These are phyloP conservation scores for Alectura lathami DNA, from an alignment of 2,113 vertebrate genomes.

Conservation along the genomic window DNA sequence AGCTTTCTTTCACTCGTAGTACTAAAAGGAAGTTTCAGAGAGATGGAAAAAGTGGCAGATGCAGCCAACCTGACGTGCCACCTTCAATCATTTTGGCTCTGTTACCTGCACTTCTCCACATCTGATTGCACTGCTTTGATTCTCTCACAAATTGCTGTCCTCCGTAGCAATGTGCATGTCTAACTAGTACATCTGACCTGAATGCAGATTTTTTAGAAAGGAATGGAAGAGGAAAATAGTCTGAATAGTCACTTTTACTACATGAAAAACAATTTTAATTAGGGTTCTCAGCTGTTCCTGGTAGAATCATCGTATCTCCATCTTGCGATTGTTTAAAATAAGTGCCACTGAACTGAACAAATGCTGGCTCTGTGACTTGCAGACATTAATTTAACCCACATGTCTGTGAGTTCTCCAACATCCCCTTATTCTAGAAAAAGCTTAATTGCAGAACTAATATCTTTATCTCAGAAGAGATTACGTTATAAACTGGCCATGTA, in stretches of 20 bases:
- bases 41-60: neutral
- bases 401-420: neutral
- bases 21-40: conserved; percentile 8
- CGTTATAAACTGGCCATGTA: neutral
- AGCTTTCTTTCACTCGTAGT: neutral
- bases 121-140: neutral
- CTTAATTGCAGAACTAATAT: neutral
- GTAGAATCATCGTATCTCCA: neutral
- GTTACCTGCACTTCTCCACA: neutral
- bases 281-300: neutral
- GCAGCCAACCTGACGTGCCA: conserved; percentile 2
- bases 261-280: neutral
- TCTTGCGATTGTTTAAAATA: neutral
- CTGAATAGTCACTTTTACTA: neutral
- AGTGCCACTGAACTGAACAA: neutral
- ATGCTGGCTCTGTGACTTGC: neutral
- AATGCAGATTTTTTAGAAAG: neutral
- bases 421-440: neutral
- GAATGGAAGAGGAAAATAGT: neutral
- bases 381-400: neutral
- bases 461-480: neutral
- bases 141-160: neutral
- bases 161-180: neutral
- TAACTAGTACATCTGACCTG: neutral
- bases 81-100: neutral